phyloP scores from a whole-genome alignment of 2,113 vertebrate genomes.

The Corythaeola cristata region DNA sequence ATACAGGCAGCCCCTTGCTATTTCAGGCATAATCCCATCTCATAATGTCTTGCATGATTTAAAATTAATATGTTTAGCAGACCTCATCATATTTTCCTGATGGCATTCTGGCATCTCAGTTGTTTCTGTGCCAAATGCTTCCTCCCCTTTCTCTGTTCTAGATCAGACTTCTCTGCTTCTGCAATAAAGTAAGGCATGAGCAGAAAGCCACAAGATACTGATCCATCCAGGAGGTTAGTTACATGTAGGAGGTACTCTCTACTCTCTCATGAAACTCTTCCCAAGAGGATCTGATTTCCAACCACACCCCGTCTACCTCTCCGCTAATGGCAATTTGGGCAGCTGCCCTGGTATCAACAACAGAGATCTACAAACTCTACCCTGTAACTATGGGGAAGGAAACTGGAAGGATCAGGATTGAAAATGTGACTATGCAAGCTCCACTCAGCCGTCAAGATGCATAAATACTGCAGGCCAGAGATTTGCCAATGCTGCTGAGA shows the following conservation, averaged over 20 bases:
- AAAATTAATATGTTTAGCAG: background rate
- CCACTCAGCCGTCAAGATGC: background rate
- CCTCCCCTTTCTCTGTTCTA: background rate
- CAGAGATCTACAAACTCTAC: conserved; percentile 67
- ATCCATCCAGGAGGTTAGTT: conserved; percentile 69
- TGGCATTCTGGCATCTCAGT: conserved; percentile 3
- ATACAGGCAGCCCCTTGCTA: background rate
- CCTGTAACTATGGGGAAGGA: conserved; percentile 68
- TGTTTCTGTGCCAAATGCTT: background rate
- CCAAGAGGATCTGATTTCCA: conserved; percentile 73
- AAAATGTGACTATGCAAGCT: conserved; percentile 45
- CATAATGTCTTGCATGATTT: background rate
- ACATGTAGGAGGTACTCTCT: conserved; percentile 62
- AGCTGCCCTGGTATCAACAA: conserved; percentile 69
- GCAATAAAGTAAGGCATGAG: conserved; percentile 67
- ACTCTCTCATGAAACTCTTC: conserved; percentile 70
- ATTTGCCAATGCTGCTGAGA: background rate
- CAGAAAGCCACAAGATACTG: conserved; percentile 68
- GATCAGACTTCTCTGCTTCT: conserved; percentile 27
- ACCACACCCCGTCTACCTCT: conserved; percentile 64
- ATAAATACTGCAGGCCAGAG: background rate
- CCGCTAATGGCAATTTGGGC: conserved; percentile 70
- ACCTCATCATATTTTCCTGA: conserved; percentile 24
- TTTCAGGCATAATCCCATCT: background rate
- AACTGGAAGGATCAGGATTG: conserved; percentile 66